phyloP scores from a whole-genome alignment of 1,140 invertebrate species.

The Scaptomyza pallida region DNA sequence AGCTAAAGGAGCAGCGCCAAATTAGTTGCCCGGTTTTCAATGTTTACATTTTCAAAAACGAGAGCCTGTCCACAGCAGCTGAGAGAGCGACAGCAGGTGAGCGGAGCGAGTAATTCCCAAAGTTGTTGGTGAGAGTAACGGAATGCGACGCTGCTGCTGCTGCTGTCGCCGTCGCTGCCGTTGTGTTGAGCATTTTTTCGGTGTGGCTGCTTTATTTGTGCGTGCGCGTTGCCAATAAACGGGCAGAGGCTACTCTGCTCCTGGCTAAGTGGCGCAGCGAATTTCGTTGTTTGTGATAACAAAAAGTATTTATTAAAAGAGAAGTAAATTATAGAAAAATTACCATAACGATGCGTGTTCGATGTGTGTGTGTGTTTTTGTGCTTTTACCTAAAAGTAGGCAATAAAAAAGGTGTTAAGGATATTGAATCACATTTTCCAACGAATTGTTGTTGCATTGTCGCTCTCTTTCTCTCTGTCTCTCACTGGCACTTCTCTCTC shows the following conservation, averaged over 20 bases:
- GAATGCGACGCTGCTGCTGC: constrained; percentile 31
- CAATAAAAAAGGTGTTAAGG: constrained; percentile 49
- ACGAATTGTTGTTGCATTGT: constrained; percentile 14
- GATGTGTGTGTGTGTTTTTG: constrained; percentile 9
- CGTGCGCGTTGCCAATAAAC: constrained; percentile 79
- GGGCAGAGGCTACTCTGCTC: constrained; percentile 63
- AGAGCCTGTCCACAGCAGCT: not conserved
- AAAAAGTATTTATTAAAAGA: constrained; percentile 26
- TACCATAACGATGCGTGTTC: constrained; percentile 12
- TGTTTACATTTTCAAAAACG: constrained; percentile 23
- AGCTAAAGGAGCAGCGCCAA: not conserved
- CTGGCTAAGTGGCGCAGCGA: constrained; percentile 50
- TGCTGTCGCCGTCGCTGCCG: constrained; percentile 23
- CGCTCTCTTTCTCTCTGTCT: constrained; percentile 10
- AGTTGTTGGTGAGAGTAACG: constrained; percentile 9
- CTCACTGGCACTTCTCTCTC: constrained; percentile 1
- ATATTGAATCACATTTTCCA: constrained; percentile 19
- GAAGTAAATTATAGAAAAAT: constrained; percentile 28
- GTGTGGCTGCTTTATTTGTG: constrained; percentile 67
- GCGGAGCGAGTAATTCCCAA: not conserved
- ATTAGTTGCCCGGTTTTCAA: not conserved
- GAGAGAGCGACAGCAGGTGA: not conserved
- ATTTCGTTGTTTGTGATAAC: constrained; percentile 66
- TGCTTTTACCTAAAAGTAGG: constrained; percentile 48
- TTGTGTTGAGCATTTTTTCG: constrained; percentile 36